Base-by-base conservation (phyloP, 2,113 vertebrate species). In the Lucifuga dentata region DNA sequence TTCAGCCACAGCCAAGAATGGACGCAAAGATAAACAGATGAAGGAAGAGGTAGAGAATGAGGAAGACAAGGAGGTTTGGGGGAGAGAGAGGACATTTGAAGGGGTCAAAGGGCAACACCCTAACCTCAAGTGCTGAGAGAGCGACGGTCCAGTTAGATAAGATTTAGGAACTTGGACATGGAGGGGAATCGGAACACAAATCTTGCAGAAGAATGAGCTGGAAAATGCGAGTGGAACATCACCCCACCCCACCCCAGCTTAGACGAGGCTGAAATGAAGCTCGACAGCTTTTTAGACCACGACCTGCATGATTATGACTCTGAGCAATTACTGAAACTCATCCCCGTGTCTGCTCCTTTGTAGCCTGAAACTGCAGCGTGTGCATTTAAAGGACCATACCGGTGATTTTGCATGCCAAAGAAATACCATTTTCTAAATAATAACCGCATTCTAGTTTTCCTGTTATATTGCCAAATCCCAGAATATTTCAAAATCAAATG, bases 91-190 rank as follows among this genome's bases (percentile, higher is more conserved):
- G 26, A 29, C 26, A 5, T 43, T 29, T 24, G 16, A 52, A 46
- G 12, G 35, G 32, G 44, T 62, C 69, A 63, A 56, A 50, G 17
- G 26, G 26, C 10, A 17, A 53, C 24, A 38, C 73, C 29, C 39
- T 11, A 63, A 48, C 60, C 3, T 19, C 11, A 3, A 51, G 24
- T 17, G 26, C 43, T 46, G 1, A 12, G 12, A 19, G n/a, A 20
- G 17, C 17, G 40, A 41, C 56, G 39, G 29, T 35, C 69, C 73
- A 80, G 76, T 83, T 73, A 68, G 76, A 64, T 69, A 23, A 48
- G 29, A 1, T 38, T n/a, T n/a, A n/a, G n/a, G 13, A 32, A 64
- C 0, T 2, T 11, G n/a, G 49, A 17, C 23, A 11, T 1, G 11
- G 40, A 44, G 44, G 32, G 15, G 26, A 46, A 55, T 38, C 45